These are phyloP conservation scores for Protomyctophum bolini DNA, from an alignment of 2,113 vertebrate species.

Conservation along the genomic window DNA sequence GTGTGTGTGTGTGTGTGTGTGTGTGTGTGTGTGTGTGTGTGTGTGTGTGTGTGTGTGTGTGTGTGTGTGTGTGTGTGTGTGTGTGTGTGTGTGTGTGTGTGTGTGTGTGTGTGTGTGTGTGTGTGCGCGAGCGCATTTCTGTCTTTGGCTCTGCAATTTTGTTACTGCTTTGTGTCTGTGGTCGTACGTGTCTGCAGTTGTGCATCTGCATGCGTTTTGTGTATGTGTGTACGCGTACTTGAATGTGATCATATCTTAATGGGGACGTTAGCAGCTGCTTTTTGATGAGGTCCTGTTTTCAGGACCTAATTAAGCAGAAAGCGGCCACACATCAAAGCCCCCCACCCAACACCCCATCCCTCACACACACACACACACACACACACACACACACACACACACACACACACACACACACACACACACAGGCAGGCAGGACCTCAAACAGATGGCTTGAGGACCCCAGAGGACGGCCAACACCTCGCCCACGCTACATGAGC, in stretches of 20 bases:
- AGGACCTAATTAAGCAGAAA: constrained; percentile 80
- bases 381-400: too few species aligned
- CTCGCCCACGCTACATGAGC: constrained; percentile 54
- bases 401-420: too few species aligned
- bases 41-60: too few species aligned
- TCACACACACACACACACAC: too few species aligned
- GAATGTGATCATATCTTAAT: constrained; percentile 69
- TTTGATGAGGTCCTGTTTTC: constrained; percentile 79
- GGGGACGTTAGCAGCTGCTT: constrained; percentile 78
- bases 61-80: too few species aligned
- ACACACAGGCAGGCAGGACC: constrained; percentile 50
- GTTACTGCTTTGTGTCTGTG: constrained; percentile 2
- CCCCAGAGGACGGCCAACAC: constrained; percentile 63
- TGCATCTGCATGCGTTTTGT: background rate
- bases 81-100: too few species aligned
- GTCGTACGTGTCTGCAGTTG: constrained; percentile 9
- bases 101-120: constrained; percentile 11
- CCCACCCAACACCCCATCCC: too few species aligned
- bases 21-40: too few species aligned
- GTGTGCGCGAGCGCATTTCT: too few species aligned
- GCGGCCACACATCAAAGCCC: constrained; percentile 64
- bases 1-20: too few species aligned
- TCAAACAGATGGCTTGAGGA: constrained; percentile 67
- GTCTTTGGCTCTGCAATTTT: too few species aligned
- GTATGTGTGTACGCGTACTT: constrained; percentile 23